A percentile compares a stretch with the other conserved stretches of the same genome.
Evolutionary conservation across 2,888 invertebrate genomes (phyloP).

Genomic region (Sminthurinus aureus): DNA sequence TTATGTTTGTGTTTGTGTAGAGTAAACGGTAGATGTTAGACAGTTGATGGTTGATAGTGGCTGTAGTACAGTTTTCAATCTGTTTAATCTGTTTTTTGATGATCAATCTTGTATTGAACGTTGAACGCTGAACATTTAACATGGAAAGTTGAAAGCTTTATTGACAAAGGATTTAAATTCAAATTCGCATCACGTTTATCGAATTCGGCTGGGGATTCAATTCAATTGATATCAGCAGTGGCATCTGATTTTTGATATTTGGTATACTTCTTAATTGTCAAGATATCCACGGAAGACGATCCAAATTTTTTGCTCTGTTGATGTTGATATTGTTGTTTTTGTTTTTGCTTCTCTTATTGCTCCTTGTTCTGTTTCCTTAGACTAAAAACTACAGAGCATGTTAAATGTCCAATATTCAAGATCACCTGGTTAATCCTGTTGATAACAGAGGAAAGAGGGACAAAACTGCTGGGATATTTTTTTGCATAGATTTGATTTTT

Average conservation of each 20-base stretch:
- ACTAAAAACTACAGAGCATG: too few species aligned
- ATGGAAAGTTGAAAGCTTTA: too few species aligned
- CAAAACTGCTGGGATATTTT: slow-evolving; percentile 4
- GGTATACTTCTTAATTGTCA: background rate
- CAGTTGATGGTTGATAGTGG: too few species aligned
- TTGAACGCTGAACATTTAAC: too few species aligned
- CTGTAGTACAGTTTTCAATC: background rate
- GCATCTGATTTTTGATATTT: background rate
- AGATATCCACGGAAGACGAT: background rate
- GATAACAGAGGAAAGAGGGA: background rate
- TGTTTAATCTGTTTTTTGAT: background rate
- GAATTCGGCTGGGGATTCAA: background rate
- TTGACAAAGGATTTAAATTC: too few species aligned
- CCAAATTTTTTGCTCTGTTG: background rate
- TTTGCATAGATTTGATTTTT: background rate
- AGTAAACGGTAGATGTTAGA: too few species aligned
- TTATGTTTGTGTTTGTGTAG: too few species aligned
- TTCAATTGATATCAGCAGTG: background rate
- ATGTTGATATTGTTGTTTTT: background rate
- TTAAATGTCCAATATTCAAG: too few species aligned
- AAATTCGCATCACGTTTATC: background rate
- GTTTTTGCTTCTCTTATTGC: background rate
- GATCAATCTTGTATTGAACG: background rate
- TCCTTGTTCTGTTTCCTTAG: too few species aligned
- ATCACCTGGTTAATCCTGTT: too few species aligned